Evolutionary conservation across 92 coral and sea anemone species (phyloP), one percentile per base, ranked within the genome.

Genomic region (Zoanthus sansibaricus): DNA sequence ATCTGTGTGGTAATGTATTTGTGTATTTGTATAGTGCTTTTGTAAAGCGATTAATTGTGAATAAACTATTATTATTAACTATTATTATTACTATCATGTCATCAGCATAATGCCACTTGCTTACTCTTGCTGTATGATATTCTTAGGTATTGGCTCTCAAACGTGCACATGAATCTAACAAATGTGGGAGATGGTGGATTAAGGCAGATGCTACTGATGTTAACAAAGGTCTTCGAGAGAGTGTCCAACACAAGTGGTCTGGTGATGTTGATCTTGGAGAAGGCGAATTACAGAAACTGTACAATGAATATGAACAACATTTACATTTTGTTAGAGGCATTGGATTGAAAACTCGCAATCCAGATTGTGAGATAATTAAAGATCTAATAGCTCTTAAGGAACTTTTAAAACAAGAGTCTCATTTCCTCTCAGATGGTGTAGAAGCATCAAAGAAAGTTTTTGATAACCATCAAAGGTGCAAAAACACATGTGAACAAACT

Each of bases 141-240:
- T 77, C 33, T 20, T 77, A 87, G 90, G 74, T 62, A 44, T 5
- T 77, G 86, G 78, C 78, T 13, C 78, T 87, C 4, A 37, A 77
- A 44, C 25, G 16, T 9, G 78, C 90, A 21, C 83, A 86, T 10
- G n/a, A 76, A 15, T 10, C 21, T 48, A 87, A 87, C 69, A 77
- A 66, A 47, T 17, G 51, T 37, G 89, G 78, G 3, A 33, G 42
- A 3, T 33, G 42, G 42, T 33, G 33, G 17, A 85, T 5, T 87
- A 87, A 87, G 61, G 90, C 86, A 8, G 90, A 87, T 79, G 90
- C 86, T 9, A 70, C 86, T 5, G 90, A 87, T 58, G 79, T 87
- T 4, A 79, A 72, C 62, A 79, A 79, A 71, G 90, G 86, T 16
- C 74, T 87, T 4, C 42, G 82, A 31, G 90, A 79, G 44, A 49